A percentile compares a stretch with the other conserved stretches of the same genome.
phyloP scores from a whole-genome alignment of 2,113 vertebrate species.

The Furnarius figulus region DNA sequence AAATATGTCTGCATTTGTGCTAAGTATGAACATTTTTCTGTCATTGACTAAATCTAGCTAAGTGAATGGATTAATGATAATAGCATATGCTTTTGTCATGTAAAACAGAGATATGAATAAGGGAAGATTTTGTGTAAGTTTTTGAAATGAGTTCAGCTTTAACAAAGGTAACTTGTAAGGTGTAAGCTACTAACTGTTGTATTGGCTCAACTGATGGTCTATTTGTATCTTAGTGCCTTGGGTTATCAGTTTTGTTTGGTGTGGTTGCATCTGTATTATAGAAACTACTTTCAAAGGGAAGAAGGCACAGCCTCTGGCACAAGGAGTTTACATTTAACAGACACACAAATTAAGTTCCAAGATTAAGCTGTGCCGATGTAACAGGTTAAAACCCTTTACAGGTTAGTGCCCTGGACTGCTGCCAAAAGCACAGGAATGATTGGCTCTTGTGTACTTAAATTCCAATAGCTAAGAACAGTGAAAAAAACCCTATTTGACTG shows the following conservation, averaged over 20 bases:
- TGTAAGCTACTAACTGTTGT: not conserved
- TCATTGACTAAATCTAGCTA: not conserved
- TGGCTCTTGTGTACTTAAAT: not conserved
- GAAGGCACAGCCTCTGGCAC: not conserved
- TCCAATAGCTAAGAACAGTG: not conserved
- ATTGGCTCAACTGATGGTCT: not conserved
- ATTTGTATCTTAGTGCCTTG: not conserved
- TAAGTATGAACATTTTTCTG: not conserved
- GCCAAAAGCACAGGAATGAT: not conserved
- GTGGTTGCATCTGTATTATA: not conserved
- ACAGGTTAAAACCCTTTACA: conserved; percentile 11
- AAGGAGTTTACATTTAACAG: conserved; percentile 3
- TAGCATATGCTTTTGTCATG: not conserved
- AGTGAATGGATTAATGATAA: not conserved
- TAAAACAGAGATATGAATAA: not conserved
- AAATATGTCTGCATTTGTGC: not conserved
- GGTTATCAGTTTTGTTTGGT: not conserved
- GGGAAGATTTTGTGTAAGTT: not conserved
- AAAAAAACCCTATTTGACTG: not conserved
- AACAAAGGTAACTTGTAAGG: not conserved
- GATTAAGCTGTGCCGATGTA: not conserved
- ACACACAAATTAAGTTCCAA: not conserved
- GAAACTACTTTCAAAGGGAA: not conserved
- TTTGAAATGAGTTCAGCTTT: not conserved
- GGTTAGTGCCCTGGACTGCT: conserved; percentile 16